These are phyloP conservation scores for Paramuricea clavata DNA, from an alignment of 92 coral and sea anemone species.

Conservation along the genomic window DNA sequence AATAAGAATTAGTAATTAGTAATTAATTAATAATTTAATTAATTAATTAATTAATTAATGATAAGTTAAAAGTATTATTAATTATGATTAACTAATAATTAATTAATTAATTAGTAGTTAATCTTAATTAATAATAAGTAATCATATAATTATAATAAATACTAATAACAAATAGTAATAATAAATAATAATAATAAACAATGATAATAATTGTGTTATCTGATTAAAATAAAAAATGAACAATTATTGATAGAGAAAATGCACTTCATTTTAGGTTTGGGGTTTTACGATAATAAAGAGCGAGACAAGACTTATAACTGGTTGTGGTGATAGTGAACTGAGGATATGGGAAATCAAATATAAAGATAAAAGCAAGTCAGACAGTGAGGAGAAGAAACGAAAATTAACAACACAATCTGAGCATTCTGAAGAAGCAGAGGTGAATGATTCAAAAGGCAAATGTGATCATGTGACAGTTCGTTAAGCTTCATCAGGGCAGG, in stretches of 20 bases:
- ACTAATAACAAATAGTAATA: too few species aligned
- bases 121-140: too few species aligned
- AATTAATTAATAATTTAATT: neutral
- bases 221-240: neutral
- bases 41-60: neutral
- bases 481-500: too few species aligned
- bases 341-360: constrained; percentile 86
- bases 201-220: too few species aligned
- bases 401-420: constrained; percentile 30
- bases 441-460: too few species aligned
- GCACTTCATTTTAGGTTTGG: constrained; percentile 79
- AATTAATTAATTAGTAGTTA: too few species aligned
- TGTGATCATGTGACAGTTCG: too few species aligned
- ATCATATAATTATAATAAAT: too few species aligned
- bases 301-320: constrained; percentile 88
- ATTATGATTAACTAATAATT: too few species aligned
- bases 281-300: constrained; percentile 76
- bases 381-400: constrained; percentile 22
- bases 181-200: neutral
- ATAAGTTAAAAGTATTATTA: too few species aligned
- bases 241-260: neutral
- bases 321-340: constrained; percentile 94
- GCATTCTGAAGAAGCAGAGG: constrained; percentile 6
- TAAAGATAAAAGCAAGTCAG: neutral
- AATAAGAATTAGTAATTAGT: too few species aligned